Evolutionary conservation across 2,888 invertebrate genomes (phyloP), one percentile per base, ranked within the genome.

Genomic region (Metopia argyrocephala): DNA sequence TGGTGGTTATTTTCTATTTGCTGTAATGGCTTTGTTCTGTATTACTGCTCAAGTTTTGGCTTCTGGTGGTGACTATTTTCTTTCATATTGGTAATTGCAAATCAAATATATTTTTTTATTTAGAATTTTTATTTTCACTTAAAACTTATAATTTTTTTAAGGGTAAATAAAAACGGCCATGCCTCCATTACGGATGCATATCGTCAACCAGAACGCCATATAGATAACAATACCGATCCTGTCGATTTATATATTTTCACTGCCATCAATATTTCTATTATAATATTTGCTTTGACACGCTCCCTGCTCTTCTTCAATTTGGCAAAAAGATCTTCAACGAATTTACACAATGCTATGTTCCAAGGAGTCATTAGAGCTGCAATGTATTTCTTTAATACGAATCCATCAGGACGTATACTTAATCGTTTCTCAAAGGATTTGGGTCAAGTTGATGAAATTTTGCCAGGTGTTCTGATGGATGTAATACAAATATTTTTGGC

Each of bases 391-490:
- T 98, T 97, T 91, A 96, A 97, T 87, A 93, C 93, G 1, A 97
- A 97, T 90, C 95, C 96, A 0, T 94, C 95, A 0, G 95, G 95
- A 0, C 91, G 95, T 46, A 95, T 97, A 84, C 91, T 97, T 59
- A 97, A 97, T 90, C 92, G 97, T 48, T 97, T 97, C 90, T 95
- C 97, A 0, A 97, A 97, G 89, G 97, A 97, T 87, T 94, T 96
- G 92, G 96, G 91, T 38, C 84, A 91, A 91, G 84, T 93, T 88
- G 91, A 91, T 83, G 91, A 91, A 83, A 87, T 90, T 9, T 71
- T 91, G 52, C 91, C 91, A 0, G 85, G 88, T 5, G 90, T 90
- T 2, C 88, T 91, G 88, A 89, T 91, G 85, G 91, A 91, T 84
- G 89, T 89, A 2, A 83, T 89, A 75, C 94, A 96, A 92, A 95